Percentiles rank a stretch among this genome's conserved stretches.
These are phyloP conservation scores for Zosterops lateralis DNA, from an alignment of 2,113 vertebrate species.

Conservation along the genomic window DNA sequence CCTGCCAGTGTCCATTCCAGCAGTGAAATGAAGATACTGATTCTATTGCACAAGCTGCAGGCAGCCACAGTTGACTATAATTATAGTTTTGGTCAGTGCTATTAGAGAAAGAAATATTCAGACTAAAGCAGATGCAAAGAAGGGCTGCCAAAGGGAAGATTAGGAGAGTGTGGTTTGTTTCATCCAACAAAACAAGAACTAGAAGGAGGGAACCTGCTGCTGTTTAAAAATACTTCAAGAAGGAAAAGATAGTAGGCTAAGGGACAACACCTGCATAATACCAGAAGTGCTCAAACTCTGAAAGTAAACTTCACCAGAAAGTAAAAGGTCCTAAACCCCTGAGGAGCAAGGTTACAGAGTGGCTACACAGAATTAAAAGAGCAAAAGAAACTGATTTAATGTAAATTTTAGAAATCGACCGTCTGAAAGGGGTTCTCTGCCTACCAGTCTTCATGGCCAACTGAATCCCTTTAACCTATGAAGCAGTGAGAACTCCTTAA, in stretches of 20 bases:
- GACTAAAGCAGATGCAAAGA: constrained; percentile 36
- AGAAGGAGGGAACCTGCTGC: neutral
- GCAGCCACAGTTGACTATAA: neutral
- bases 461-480: neutral
- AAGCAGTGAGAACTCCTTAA: neutral
- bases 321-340: neutral
- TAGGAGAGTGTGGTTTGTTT: neutral
- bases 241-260: neutral
- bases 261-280: neutral
- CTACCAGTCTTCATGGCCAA: neutral
- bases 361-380: neutral
- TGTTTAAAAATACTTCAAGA: neutral
- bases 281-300: neutral
- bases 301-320: neutral
- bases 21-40: neutral
- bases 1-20: neutral
- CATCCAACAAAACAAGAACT: neutral
- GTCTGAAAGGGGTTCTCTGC: neutral
- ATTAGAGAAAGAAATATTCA: neutral
- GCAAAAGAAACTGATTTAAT: neutral
- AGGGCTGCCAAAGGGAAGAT: constrained; percentile 1
- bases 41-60: neutral
- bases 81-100: constrained; percentile 5
- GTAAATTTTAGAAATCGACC: neutral
- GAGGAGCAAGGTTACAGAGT: neutral